Evolutionary conservation across 2,113 vertebrate genomes (phyloP).

Genomic region (Ictalurus punctatus): DNA sequence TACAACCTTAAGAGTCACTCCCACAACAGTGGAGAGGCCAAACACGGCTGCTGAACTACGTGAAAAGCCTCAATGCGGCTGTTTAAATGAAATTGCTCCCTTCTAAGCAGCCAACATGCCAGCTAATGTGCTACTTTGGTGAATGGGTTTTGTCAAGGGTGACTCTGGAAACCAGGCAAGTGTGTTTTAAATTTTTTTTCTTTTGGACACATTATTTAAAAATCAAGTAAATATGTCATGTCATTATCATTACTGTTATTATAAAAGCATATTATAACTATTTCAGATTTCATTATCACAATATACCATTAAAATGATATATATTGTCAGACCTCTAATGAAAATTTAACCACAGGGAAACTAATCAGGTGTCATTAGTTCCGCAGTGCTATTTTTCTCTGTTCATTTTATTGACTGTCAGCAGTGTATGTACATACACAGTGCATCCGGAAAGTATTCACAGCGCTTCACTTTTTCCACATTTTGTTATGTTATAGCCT

Average conservation of each 20-base stretch:
- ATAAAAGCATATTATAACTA: not conserved
- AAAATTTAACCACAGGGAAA: not conserved
- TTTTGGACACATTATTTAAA: not conserved
- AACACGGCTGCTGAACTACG: slow-evolving; percentile 36
- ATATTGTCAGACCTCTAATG: not conserved
- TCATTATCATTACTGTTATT: not conserved
- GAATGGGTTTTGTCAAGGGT: slow-evolving; percentile 1
- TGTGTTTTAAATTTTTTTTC: not conserved
- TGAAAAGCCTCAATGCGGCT: slow-evolving; percentile 29
- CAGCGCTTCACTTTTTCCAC: too few species aligned
- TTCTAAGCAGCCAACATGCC: not conserved
- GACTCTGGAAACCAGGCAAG: not conserved
- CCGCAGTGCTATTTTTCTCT: not conserved
- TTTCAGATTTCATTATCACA: not conserved
- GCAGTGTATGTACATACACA: too few species aligned
- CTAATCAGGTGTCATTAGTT: not conserved
- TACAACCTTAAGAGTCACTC: slow-evolving; percentile 46
- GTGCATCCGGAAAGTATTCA: too few species aligned
- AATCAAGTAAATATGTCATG: not conserved
- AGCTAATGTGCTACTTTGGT: not conserved
- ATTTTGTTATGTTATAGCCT: too few species aligned
- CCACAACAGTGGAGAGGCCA: slow-evolving; percentile 28
- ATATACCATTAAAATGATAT: not conserved
- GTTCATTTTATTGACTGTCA: not conserved
- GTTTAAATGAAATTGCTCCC: slow-evolving; percentile 25